Evolutionary conservation across 1,140 invertebrate species (phyloP).

Genomic region (Aphelenchoides fujianensis): DNA sequence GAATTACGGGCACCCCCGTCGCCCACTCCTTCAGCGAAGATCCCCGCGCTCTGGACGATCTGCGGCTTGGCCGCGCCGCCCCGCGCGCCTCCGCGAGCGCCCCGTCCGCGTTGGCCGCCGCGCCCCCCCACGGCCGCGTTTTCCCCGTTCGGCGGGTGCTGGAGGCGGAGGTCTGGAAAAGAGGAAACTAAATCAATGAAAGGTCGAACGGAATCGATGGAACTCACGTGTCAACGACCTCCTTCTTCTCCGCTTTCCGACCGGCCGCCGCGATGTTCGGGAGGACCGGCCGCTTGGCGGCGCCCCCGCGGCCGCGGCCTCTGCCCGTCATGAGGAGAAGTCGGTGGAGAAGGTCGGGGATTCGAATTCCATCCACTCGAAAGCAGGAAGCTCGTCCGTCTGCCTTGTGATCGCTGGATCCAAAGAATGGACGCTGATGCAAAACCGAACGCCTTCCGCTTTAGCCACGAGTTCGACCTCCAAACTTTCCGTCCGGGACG

Average conservation of each 20-base stretch:
- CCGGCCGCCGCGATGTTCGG: constrained; percentile 18
- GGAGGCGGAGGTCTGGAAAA: neutral
- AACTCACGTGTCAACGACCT: constrained; percentile 13
- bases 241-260: constrained; percentile 1
- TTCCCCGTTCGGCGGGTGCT: neutral
- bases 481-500: neutral
- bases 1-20: constrained; percentile 4
- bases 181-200: too few species aligned
- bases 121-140: neutral
- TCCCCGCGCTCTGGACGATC: neutral
- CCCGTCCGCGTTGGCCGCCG: neutral
- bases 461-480: neutral
- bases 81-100: neutral
- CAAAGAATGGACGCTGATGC: neutral
- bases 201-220: neutral
- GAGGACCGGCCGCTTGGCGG: neutral
- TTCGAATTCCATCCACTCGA: neutral
- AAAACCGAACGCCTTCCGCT: neutral
- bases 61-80: neutral
- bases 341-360: neutral
- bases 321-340: neutral
- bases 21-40: neutral
- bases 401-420: neutral
- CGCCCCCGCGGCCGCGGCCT: neutral
- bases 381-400: neutral